These are phyloP conservation scores for Charaxes varanes DNA, from an alignment of 1,140 invertebrate species.

Conservation along the genomic window DNA sequence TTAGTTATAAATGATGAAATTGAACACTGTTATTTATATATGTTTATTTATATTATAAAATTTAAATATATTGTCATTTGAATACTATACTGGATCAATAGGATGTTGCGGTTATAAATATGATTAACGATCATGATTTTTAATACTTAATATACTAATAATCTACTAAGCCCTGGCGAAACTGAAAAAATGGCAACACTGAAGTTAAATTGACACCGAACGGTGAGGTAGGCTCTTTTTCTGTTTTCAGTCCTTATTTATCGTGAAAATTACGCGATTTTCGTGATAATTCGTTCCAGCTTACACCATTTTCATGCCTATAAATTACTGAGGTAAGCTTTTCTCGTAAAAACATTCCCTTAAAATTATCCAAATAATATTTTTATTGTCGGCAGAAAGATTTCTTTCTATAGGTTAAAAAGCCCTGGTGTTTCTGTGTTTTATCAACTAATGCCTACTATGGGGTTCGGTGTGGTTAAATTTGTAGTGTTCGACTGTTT, in stretches of 20 bases:
- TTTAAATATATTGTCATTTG: no score
- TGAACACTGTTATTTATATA: no score
- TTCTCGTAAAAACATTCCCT: slow-evolving; percentile 4
- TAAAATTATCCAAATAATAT: slow-evolving; percentile 25
- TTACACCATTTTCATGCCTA: slow-evolving; percentile 67
- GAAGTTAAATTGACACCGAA: slow-evolving; percentile 64
- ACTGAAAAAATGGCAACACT: slow-evolving; percentile 35
- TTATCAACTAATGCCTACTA: slow-evolving; percentile 11
- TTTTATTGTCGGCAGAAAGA: slow-evolving; percentile 58
- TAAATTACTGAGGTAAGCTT: slow-evolving; percentile 64
- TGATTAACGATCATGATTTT: no score
- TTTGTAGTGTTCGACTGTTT: not conserved
- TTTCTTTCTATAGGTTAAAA: slow-evolving; percentile 62
- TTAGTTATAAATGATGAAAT: no score
- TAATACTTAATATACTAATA: no score
- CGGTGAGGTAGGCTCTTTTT: slow-evolving; percentile 72
- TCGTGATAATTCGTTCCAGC: slow-evolving; percentile 51
- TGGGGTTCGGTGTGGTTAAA: not conserved
- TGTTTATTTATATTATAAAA: no score
- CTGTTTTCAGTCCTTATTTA: slow-evolving; percentile 73
- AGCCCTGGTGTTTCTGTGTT: slow-evolving; percentile 38
- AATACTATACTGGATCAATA: no score
- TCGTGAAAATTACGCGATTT: slow-evolving; percentile 64
- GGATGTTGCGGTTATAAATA: no score
- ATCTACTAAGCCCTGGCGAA: no score